Conservation (phyloP, 2,888 invertebrate species). For the Dendrolimus pini region DNA sequence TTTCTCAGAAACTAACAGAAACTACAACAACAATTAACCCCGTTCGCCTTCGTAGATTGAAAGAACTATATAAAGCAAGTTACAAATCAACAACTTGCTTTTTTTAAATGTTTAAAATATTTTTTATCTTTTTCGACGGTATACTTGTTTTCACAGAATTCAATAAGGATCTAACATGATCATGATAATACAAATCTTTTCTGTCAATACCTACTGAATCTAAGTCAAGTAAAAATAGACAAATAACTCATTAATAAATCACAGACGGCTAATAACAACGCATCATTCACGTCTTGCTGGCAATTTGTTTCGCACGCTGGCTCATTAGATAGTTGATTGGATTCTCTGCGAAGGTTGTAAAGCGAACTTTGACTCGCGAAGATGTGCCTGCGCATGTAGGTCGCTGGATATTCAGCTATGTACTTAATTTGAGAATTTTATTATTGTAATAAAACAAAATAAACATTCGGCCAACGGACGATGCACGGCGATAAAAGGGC, state of each 20-base stretch:
- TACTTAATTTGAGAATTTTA: background rate
- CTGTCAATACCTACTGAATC: background rate
- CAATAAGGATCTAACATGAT: too few relatives aligned
- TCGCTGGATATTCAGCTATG: conserved; percentile 8
- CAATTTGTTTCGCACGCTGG: conserved; percentile 23
- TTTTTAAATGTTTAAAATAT: too few relatives aligned
- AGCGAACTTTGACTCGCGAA: conserved; percentile 57
- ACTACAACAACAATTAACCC: too few relatives aligned
- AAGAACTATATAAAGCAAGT: too few relatives aligned
- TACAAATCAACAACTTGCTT: too few relatives aligned
- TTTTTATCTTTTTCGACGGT: too few relatives aligned
- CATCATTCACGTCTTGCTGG: background rate
- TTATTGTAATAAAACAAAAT: background rate
- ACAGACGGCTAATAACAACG: background rate
- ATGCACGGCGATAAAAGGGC: too few relatives aligned
- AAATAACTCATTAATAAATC: background rate
- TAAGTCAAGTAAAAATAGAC: background rate
- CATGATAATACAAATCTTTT: too few relatives aligned
- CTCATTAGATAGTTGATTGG: conserved; percentile 70
- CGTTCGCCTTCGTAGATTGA: too few relatives aligned
- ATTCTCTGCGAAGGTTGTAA: conserved; percentile 50
- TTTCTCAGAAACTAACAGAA: too few relatives aligned
- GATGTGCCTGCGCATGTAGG: conserved; percentile 31
- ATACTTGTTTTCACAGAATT: too few relatives aligned
- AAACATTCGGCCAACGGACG: too few relatives aligned